Base-by-base conservation (phyloP, 2,888 invertebrate genomes). In the Erynnis tages region DNA sequence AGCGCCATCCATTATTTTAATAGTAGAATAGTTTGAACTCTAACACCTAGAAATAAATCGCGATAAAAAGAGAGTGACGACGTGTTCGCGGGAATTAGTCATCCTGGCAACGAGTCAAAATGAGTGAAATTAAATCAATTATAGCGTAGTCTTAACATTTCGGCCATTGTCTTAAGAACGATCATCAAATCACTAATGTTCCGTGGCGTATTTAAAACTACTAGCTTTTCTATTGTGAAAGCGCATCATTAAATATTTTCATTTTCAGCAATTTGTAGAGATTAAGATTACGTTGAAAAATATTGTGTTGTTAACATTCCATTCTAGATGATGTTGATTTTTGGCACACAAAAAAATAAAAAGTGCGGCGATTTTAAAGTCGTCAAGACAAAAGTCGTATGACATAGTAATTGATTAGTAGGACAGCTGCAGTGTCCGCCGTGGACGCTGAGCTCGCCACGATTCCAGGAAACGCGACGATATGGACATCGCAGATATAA, bases 261-360 rank as follows among this genome's bases (percentile, higher is more conserved):
- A 82, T 82, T 79, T 83, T 75, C 66, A 78, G 70, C 82, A 80
- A 86, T 86, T 82, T 81, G 80, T 81, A 75, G 69, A 82, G 81
- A 82, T 84, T 82, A 82, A 82, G 71, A 83, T 71, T 71, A 64
- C 73, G 68, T 73, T 76, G 78, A 81, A 79, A 82, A 82, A 82
- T 86, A 84, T 86, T 79, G 78, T 83, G 83, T 79, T 86, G 75
- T 86, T 83, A 81, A 82, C 82, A 86, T 87, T 86, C 85, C 80
- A 64, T 64, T 67, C 60, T 76, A 67, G 74, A 77, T 78, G 76
- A 79, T 79, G 79, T 82, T 81, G 82, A 80, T 71, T 82, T 86
- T 87, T 85, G 84, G 86, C 87, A 85, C 83, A 66, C 69, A 71
- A 68, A 73, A 76, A 72, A 75, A 69, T 78, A 65, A 82, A 77